Conservation (phyloP, 2,888 invertebrate genomes). For the Oligia latruncula region DNA sequence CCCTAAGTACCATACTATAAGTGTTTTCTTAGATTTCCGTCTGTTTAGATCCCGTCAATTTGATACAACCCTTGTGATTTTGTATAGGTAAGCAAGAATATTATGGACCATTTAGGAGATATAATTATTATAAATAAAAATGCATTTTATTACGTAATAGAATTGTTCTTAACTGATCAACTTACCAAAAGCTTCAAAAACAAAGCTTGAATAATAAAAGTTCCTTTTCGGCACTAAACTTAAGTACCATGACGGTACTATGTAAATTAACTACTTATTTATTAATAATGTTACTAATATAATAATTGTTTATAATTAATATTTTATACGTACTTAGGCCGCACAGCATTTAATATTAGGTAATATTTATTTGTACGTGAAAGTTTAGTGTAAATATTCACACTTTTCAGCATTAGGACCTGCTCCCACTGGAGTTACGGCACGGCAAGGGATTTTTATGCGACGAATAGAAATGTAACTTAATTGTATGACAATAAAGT, state of each 20-base stretch:
- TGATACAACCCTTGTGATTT: not conserved
- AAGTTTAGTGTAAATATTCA: not conserved
- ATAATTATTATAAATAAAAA: slow-evolving; percentile 7
- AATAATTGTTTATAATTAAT: slow-evolving; percentile 30
- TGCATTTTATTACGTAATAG: slow-evolving; percentile 42
- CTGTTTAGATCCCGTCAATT: not conserved
- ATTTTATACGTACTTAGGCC: slow-evolving; percentile 42
- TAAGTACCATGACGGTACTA: slow-evolving; percentile 32
- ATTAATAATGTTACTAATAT: slow-evolving; percentile 39
- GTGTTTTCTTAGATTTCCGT: not conserved
- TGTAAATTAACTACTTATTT: slow-evolving; percentile 23
- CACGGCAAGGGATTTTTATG: too few relatives aligned
- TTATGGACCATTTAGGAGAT: slow-evolving; percentile 27
- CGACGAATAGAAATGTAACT: too few relatives aligned
- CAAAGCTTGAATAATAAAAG: slow-evolving; percentile 23
- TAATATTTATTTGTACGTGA: slow-evolving; percentile 27
- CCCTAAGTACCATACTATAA: not conserved
- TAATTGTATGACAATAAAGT: too few relatives aligned
- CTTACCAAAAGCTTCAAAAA: slow-evolving; percentile 12
- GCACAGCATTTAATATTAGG: slow-evolving; percentile 55
- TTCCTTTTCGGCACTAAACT: slow-evolving; percentile 50
- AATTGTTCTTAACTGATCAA: slow-evolving; percentile 5
- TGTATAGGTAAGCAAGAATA: not conserved
- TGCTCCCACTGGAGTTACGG: too few relatives aligned
- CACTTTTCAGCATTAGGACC: not conserved